Evolutionary conservation across 2,888 invertebrate species (phyloP).

Genomic region (Netelia inedita): DNA sequence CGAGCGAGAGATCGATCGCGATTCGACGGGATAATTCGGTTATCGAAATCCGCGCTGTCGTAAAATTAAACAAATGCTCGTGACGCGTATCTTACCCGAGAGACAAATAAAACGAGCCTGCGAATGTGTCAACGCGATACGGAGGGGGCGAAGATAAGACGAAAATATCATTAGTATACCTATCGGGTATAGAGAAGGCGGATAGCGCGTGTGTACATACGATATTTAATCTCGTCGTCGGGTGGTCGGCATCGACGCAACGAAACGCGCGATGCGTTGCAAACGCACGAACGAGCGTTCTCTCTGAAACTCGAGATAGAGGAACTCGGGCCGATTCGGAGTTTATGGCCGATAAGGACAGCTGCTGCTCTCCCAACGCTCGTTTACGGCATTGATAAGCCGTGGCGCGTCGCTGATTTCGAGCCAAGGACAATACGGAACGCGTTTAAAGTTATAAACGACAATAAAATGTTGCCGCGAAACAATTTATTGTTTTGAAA

Average conservation of each 20-base stretch:
- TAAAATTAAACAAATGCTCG: background rate
- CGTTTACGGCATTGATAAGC: background rate
- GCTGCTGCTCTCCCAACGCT: conserved; percentile 47
- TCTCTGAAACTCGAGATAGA: conserved; percentile 59
- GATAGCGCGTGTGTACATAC: conserved; percentile 37
- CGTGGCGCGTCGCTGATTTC: background rate
- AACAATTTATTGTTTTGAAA: too few species aligned
- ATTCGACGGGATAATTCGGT: background rate
- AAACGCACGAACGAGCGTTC: conserved; percentile 39
- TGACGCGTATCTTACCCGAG: background rate
- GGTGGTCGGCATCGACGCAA: conserved; percentile 39
- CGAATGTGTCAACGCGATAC: conserved; percentile 29
- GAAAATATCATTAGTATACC: conserved; percentile 51
- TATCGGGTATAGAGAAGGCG: background rate
- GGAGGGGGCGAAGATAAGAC: conserved; percentile 22
- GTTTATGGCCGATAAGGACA: conserved; percentile 74
- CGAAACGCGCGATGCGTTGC: conserved; percentile 48
- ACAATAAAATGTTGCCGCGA: too few species aligned
- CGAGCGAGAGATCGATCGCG: too few species aligned
- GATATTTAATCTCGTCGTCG: conserved; percentile 46
- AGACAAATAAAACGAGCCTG: background rate
- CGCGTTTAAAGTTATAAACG: too few species aligned
- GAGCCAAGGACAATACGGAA: background rate
- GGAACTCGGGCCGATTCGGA: conserved; percentile 71
- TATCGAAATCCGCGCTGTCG: background rate